phyloP scores from a whole-genome alignment of 2,113 vertebrate species.

The Tauraco erythrolophus region DNA sequence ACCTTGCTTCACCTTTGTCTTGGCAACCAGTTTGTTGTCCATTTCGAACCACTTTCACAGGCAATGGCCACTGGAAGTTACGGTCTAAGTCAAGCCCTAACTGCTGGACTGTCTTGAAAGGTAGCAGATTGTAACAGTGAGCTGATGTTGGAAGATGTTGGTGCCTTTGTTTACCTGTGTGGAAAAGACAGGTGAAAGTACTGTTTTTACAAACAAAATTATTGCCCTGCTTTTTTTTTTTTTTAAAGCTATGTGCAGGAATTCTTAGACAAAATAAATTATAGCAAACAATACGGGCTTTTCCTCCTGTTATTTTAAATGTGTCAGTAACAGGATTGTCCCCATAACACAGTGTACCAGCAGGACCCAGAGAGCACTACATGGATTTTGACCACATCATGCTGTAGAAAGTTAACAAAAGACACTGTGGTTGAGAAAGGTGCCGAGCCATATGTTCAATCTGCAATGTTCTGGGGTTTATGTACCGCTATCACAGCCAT shows the following conservation, averaged over 20 bases:
- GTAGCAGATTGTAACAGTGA: not conserved
- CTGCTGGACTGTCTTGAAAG: not conserved
- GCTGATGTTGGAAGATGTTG: not conserved
- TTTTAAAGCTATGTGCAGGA: not conserved
- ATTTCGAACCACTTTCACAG: slow-evolving; percentile 4
- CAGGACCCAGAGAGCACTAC: not conserved
- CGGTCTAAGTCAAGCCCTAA: not conserved
- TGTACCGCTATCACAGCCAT: not conserved
- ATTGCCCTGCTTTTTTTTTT: not conserved
- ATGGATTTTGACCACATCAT: fast-evolving
- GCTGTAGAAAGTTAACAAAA: not conserved
- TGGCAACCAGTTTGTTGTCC: not conserved
- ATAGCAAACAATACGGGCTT: not conserved
- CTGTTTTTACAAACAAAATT: not conserved
- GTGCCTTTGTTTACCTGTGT: not conserved
- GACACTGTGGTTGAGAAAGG: not conserved
- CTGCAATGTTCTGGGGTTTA: not conserved
- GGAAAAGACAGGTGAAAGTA: not conserved
- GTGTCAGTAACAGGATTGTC: not conserved
- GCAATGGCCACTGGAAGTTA: not conserved
- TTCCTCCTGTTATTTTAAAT: not conserved
- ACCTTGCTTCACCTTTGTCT: not conserved
- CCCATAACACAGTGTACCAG: not conserved
- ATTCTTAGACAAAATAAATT: not conserved
- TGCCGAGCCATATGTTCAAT: not conserved